Evolutionary conservation across 1,140 invertebrate genomes (phyloP).

Genomic region (Hylaeus volcanicus): DNA sequence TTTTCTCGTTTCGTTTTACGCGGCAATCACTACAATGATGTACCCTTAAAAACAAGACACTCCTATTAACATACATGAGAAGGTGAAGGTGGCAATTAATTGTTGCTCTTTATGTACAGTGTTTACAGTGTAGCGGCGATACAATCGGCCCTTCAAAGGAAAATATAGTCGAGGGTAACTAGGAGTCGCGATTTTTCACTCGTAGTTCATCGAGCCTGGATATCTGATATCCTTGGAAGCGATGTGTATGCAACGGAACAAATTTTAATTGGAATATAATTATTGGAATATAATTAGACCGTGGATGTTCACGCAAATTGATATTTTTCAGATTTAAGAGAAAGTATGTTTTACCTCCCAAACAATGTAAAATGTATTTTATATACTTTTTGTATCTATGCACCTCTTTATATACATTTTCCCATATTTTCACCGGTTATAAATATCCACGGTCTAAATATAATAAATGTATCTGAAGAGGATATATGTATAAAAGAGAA

Average conservation of each 20-base stretch:
- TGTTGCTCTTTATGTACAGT: conserved; percentile 58
- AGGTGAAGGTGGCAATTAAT: conserved; percentile 42
- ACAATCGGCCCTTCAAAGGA: conserved; percentile 39
- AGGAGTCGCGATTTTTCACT: conserved; percentile 9
- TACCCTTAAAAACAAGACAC: conserved; percentile 42
- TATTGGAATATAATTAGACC: too few species aligned
- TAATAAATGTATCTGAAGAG: too few species aligned
- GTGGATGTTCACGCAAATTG: too few species aligned
- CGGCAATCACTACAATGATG: conserved; percentile 40
- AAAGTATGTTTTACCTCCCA: too few species aligned
- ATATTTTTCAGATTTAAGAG: too few species aligned
- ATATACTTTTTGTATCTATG: too few species aligned
- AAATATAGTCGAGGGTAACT: conserved; percentile 28
- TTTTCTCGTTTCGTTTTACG: not conserved
- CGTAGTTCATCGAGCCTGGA: conserved; percentile 21
- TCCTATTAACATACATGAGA: conserved; percentile 59
- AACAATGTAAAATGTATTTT: too few species aligned
- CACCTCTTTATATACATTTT: too few species aligned
- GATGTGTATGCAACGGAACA: not conserved
- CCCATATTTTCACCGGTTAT: too few species aligned
- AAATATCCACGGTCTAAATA: too few species aligned
- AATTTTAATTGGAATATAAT: too few species aligned
- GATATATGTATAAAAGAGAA: too few species aligned
- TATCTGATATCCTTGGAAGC: not conserved
- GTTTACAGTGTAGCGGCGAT: conserved; percentile 58